Percentiles rank a stretch among this genome's conserved stretches.
Conservation (phyloP, 2,113 vertebrate species). For the Solenodon paradoxus region DNA sequence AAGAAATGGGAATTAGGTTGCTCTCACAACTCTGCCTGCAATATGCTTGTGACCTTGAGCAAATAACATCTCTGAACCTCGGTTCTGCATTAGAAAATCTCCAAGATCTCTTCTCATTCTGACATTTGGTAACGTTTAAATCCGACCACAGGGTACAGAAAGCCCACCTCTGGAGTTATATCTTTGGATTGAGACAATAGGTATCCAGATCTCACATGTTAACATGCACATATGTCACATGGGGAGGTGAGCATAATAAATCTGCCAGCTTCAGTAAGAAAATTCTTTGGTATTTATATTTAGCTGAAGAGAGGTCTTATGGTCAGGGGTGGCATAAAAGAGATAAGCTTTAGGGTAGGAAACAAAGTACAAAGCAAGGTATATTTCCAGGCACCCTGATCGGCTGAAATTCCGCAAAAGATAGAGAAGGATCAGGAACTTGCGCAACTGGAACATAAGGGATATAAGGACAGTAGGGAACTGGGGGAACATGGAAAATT, state of each 20-base stretch:
- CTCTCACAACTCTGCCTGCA: not conserved
- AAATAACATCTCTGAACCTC: not conserved
- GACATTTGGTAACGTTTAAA: not conserved
- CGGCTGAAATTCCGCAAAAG: slow-evolving; percentile 22
- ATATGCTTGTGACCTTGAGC: not conserved
- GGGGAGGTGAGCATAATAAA: not conserved
- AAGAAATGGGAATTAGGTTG: not conserved
- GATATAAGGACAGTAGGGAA: not conserved
- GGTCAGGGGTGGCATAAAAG: not conserved
- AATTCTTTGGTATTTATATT: not conserved
- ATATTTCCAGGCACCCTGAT: not conserved
- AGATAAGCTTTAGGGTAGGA: slow-evolving; percentile 52
- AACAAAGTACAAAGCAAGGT: not conserved
- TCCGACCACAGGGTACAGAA: not conserved
- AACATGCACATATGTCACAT: not conserved
- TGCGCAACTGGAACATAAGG: not conserved
- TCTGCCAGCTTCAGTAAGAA: not conserved
- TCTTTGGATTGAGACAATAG: not conserved
- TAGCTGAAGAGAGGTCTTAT: slow-evolving; percentile 48
- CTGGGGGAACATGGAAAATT: not conserved
- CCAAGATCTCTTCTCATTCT: not conserved
- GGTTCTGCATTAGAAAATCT: not conserved
- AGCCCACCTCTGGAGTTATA: not conserved
- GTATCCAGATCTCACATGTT: not conserved
- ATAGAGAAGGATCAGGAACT: not conserved